Evolutionary conservation across 2,113 vertebrate species (phyloP).

Genomic region (Athene cunicularia): DNA sequence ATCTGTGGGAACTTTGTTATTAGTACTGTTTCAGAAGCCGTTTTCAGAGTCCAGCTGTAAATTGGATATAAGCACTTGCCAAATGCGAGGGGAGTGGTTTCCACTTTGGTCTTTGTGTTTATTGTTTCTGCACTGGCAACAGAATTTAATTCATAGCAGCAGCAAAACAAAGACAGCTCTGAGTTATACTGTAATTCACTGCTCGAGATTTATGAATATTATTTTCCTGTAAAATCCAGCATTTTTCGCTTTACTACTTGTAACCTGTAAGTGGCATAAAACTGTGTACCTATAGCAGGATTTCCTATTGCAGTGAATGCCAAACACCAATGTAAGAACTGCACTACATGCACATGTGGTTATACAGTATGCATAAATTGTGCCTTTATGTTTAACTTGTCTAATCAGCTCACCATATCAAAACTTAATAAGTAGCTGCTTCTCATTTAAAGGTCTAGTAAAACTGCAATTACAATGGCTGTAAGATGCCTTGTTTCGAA

Average conservation of each 20-base stretch:
- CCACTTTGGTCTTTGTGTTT: conserved; percentile 30
- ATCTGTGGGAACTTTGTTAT: not conserved
- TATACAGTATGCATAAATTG: conserved; percentile 40
- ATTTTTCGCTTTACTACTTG: conserved; percentile 68
- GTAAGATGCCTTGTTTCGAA: conserved; percentile 69
- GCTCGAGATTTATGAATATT: conserved; percentile 73
- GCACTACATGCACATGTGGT: conserved; percentile 17
- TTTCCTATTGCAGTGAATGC: not conserved
- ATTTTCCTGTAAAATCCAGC: conserved; percentile 75
- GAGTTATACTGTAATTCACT: conserved; percentile 66
- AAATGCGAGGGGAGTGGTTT: conserved; percentile 41
- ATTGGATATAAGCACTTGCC: conserved; percentile 24
- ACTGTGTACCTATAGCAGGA: conserved; percentile 37
- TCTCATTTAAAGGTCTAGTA: conserved; percentile 76
- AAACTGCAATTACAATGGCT: conserved; percentile 67
- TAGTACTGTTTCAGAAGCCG: not conserved
- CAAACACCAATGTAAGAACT: not conserved
- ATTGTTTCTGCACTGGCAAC: conserved; percentile 51
- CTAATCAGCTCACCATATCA: conserved; percentile 72
- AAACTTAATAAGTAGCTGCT: conserved; percentile 75
- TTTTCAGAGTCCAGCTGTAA: conserved; percentile 12
- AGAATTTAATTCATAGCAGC: conserved; percentile 46
- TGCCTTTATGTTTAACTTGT: conserved; percentile 63
- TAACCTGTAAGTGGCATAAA: conserved; percentile 56
- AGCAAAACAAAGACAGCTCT: conserved; percentile 69